Evolutionary conservation across 2,888 invertebrate genomes (phyloP), one percentile per base, ranked within the genome.

Genomic region (Boloria selene): DNA sequence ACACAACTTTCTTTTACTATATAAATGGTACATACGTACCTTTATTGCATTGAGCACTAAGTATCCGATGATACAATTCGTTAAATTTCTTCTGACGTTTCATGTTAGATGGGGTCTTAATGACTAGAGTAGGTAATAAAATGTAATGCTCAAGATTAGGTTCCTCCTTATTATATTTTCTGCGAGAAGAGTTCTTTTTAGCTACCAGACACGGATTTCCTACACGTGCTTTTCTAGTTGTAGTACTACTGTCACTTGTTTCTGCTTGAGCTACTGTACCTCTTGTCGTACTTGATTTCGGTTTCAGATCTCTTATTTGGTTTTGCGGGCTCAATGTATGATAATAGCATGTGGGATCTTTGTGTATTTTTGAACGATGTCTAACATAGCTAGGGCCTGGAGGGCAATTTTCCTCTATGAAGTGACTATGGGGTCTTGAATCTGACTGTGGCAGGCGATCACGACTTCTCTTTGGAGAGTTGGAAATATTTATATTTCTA

Each of bases 81-180:
- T 88, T 90, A 62, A 91, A 92, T 73, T 88, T 90, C 73, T 87
- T 91, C 67, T 91, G 90, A 1, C 91, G 81, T 67, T 84, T 87
- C 70, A 92, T 78, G 74, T 90, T 91, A 14, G 92, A 90, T 16
- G 90, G 87, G 5, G 92, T 88, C 16, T 88, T 84, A 3, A 90
- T 84, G 1, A 91, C 91, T 56, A 91, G 76, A 7, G 92, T 90
- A 4, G 91, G 91, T 44, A 92, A 73, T 26, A 92, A 70, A 70
- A 92, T 90, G 69, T 82, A 90, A 75, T 87, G 89, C 65, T 91
- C 89, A 0, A 90, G 79, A 74, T 89, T 85, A 14, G 86, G 84
- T 58, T 86, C 87, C 64, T 77, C 86, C 65, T 77, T 84, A 2
- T 72, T 45, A 65, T 80, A 72, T 72, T 83, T 88, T 17, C 81